A percentile compares a stretch with the other conserved stretches of the same genome.
Evolutionary conservation across 1,140 invertebrate species (phyloP).

Genomic region (Protaetia brevitarsis): DNA sequence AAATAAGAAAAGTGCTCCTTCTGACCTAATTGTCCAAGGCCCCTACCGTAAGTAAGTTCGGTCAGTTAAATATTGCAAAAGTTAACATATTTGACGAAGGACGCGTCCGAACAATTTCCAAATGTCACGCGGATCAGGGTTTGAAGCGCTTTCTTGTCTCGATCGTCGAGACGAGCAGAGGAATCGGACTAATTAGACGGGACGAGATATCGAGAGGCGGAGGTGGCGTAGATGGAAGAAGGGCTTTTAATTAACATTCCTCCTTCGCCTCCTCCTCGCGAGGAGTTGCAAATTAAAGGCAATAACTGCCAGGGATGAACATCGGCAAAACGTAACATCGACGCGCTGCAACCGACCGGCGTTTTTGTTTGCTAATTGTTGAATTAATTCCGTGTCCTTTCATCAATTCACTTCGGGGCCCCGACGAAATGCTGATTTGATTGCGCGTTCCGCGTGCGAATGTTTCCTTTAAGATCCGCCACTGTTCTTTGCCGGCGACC

Average conservation of each 20-base stretch:
- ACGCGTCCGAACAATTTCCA: no score
- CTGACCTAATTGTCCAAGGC: no score
- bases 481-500: slow-evolving; percentile 2
- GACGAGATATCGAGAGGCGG: slow-evolving; percentile 42
- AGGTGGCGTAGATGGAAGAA: slow-evolving; percentile 25
- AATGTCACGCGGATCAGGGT: no score
- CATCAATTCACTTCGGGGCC: slow-evolving; percentile 35
- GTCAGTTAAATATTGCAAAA: no score
- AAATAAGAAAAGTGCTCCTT: no score
- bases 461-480: slow-evolving; percentile 3
- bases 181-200: slow-evolving; percentile 44
- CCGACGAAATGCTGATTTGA: slow-evolving; percentile 21
- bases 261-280: slow-evolving; percentile 36
- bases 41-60: no score
- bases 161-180: background rate
- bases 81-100: no score
- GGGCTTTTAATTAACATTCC: slow-evolving; percentile 53
- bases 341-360: slow-evolving; percentile 34
- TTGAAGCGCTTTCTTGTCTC: no score
- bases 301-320: slow-evolving; percentile 46
- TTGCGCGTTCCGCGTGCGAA: slow-evolving; percentile 17
- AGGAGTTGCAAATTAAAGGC: slow-evolving; percentile 47
- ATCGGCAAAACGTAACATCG: slow-evolving; percentile 36
- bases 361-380: slow-evolving; percentile 49
- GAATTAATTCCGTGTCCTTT: slow-evolving; percentile 45